Conservation (phyloP, 2,113 vertebrate species). For the Brachyhypopomus occidentalis region DNA sequence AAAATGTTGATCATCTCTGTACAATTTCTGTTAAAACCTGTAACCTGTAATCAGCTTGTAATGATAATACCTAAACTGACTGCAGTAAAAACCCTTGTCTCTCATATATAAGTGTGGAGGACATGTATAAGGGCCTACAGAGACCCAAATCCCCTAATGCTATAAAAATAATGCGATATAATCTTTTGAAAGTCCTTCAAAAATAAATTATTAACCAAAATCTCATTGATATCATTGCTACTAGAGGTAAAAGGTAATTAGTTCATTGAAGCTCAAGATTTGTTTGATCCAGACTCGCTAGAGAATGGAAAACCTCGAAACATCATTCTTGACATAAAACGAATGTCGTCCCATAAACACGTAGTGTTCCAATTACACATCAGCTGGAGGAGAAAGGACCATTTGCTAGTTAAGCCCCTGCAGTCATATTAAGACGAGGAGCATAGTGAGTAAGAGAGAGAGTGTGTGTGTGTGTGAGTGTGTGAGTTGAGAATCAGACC, state of each 20-base stretch:
- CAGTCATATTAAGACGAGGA: constrained; percentile 72
- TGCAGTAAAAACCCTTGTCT: too few species aligned
- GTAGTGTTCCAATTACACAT: constrained; percentile 78
- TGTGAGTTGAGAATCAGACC: constrained; percentile 66
- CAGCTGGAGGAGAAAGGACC: constrained; percentile 75
- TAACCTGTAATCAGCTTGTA: not conserved
- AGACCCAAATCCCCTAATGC: not conserved
- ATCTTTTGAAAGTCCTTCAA: not conserved
- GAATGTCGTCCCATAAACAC: constrained; percentile 74
- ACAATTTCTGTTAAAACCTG: not conserved
- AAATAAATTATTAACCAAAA: not conserved
- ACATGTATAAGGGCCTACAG: too few species aligned
- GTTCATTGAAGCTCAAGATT: not conserved
- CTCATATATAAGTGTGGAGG: too few species aligned
- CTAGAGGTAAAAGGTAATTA: not conserved
- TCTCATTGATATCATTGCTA: not conserved
- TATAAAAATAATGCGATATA: not conserved
- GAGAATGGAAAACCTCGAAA: constrained; percentile 13
- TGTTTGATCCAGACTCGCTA: constrained; percentile 1
- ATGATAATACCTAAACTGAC: too few species aligned
- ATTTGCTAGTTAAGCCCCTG: constrained; percentile 68
- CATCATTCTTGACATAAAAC: constrained; percentile 62
- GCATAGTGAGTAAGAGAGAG: too few species aligned
- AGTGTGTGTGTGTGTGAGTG: constrained; percentile 50
- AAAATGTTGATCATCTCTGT: not conserved